phyloP scores from a whole-genome alignment of 2,888 invertebrate genomes.

The Dicycla oo region DNA sequence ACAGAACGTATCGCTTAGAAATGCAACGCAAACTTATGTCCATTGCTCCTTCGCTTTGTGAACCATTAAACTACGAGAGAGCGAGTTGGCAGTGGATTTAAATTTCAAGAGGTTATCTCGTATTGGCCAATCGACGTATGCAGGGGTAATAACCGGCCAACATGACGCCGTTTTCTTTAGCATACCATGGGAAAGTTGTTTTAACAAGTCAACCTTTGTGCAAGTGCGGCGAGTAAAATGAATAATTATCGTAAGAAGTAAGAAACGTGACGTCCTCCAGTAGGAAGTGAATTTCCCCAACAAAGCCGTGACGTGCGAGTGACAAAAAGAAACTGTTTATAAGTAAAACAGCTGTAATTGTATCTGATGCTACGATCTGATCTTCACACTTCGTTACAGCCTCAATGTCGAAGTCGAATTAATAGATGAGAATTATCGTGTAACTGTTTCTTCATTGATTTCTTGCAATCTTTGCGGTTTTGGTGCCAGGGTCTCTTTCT shows the following conservation, averaged over 20 bases:
- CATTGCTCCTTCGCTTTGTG: slow-evolving; percentile 29
- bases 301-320: slow-evolving; percentile 61
- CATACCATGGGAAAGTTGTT: slow-evolving; percentile 63
- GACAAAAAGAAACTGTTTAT: slow-evolving; percentile 61
- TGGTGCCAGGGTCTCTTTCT: slow-evolving; percentile 36
- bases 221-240: slow-evolving; percentile 51
- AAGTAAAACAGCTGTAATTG: slow-evolving; percentile 64
- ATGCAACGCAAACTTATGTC: slow-evolving; percentile 11
- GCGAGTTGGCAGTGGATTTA: slow-evolving; percentile 32
- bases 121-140: slow-evolving; percentile 45
- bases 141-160: slow-evolving; percentile 57
- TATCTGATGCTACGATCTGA: slow-evolving; percentile 73
- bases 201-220: slow-evolving; percentile 47
- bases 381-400: slow-evolving; percentile 82
- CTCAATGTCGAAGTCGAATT: slow-evolving; percentile 79
- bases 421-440: slow-evolving; percentile 42
- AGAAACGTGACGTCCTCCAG: slow-evolving; percentile 54
- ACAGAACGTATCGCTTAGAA: slow-evolving; percentile 19
- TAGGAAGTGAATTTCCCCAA: slow-evolving; percentile 64
- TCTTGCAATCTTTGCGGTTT: slow-evolving; percentile 44
- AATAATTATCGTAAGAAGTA: slow-evolving; percentile 55
- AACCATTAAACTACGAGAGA: slow-evolving; percentile 24
- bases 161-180: slow-evolving; percentile 50
- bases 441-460: slow-evolving; percentile 44
- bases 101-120: slow-evolving; percentile 51